Base-by-base conservation (phyloP, 2,797 vertebrate genomes). In the Peromyscus melanophrys region DNA sequence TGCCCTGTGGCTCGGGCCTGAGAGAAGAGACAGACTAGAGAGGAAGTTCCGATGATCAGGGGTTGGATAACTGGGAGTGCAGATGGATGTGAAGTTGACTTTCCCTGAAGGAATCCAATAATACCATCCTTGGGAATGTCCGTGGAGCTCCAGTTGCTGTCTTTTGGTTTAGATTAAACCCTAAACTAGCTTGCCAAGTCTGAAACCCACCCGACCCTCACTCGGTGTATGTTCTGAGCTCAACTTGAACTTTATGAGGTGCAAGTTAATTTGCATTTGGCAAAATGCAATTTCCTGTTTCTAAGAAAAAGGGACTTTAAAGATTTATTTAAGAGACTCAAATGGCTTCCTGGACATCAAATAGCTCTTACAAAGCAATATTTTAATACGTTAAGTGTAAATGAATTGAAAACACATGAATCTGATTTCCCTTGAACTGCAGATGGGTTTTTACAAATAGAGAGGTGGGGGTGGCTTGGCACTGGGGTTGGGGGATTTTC, bases 191-290 rank as follows among this genome's bases (percentile, higher is more conserved):
- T 96, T 97, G 97, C 97, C 98, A 98, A 98, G 94, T 97, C 97
- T 96, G 96, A 96, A 98, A 97, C 97, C 92, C 96, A 97, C 92
- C 90, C 90, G 57, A 96, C 96, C 89, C 59, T 97, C 92, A 57
- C 2, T 0, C 76, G 31, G 83, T 96, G 25, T 95, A 95, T 97
- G 97, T 97, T 98, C 97, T 96, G 96, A 98, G 97, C 98, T 98
- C 97, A 95, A 97, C 94, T 98, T 98, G 97, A 97, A 98, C 97
- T 98, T 98, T 97, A 98, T 96, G 97, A 98, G 96, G 98, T 98
- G 98, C 96, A 96, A 98, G 97, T 97, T 98, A 98, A 98, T 98
- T 98, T 98, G 98, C 98, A 98, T 98, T 98, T 98, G 98, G 97
- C 97, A 98, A 98, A 97, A 98, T 96, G 98, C 94, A 98, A 98